These are phyloP conservation scores for Lepetodrilus schrolli DNA, from an alignment of 2,888 invertebrate species.

Conservation along the genomic window DNA sequence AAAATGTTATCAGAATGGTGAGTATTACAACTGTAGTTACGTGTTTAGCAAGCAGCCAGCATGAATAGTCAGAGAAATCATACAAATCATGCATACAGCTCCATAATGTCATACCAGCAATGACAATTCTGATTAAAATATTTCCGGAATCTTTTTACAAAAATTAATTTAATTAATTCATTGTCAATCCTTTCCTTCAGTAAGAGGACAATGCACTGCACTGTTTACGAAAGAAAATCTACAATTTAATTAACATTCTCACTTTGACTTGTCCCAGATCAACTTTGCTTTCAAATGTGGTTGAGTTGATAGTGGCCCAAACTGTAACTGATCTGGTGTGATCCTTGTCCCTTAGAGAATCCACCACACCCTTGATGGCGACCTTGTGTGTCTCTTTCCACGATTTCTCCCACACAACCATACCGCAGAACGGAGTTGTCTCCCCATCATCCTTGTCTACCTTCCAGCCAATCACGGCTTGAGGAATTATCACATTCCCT, in stretches of 20 bases:
- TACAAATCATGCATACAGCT: too few species aligned
- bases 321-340: conserved; percentile 44
- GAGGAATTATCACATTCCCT: conserved; percentile 38
- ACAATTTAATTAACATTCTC: not conserved
- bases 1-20: too few species aligned
- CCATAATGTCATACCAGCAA: too few species aligned
- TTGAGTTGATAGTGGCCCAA: conserved; percentile 33
- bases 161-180: too few species aligned
- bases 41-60: too few species aligned
- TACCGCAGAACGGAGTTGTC: conserved; percentile 42
- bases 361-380: conserved; percentile 46
- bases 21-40: too few species aligned
- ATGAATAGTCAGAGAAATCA: too few species aligned
- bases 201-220: not conserved
- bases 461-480: conserved; percentile 32
- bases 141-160: too few species aligned
- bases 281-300: not conserved
- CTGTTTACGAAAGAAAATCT: conserved; percentile 2
- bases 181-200: not conserved
- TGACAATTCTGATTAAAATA: too few species aligned
- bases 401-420: conserved; percentile 14
- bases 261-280: conserved; percentile 40
- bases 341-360: conserved; percentile 48
- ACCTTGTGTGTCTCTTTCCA: conserved; percentile 35
- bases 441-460: not conserved